Base-by-base conservation (phyloP, 2,113 vertebrate genomes). In the Muntiacus reevesi region DNA sequence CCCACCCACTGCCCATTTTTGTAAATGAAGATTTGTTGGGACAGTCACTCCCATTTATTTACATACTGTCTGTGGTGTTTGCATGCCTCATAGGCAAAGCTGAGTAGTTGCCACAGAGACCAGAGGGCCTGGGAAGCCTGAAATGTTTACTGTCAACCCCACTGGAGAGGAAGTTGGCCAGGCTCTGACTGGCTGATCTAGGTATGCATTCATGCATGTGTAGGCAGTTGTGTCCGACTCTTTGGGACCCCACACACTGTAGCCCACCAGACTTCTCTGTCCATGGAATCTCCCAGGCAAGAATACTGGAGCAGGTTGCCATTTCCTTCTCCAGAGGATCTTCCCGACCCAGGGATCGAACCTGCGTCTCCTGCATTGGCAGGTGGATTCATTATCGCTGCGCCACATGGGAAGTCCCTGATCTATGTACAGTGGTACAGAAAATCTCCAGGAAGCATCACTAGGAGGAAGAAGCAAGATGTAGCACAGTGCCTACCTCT, bases 351-450 rank as follows among this genome's bases (percentile, higher is more conserved):
- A 74, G 67, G 67, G 36, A 40, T 74, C 9, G 0, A 74, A 23
- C 36, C 10, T 0, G 0, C 0, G 0, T 74, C 67, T 40, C 67
- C 67, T 74, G 10, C 67, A 3, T 74, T 40, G 67, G 19, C 36
- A 23, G 67, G 19, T 40, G 67, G n/a, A 40, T 40, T 74, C 1
- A 0, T 74, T 74, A 74, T 23, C n/a, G 5, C 67, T n/a, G 16
- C 7, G 1, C 64, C 64, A n/a, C 64, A n/a, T 67, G 64, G 67
- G 67, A 36, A 40, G 21, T 6, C 36, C 67, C 67, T 40, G 19
- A 40, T 74, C 67, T 6, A 3, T 40, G n/a, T 74, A 25, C 21
- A 16, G 50, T 3, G n/a, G 13, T 30, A 6, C 0, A 25, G 78
- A 55, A 27, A 50, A n/a, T 36, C 59, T 0, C 55, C 62, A 15